phyloP scores from a whole-genome alignment of 2,888 invertebrate genomes.

The Caenorhabditis macrosperma region DNA sequence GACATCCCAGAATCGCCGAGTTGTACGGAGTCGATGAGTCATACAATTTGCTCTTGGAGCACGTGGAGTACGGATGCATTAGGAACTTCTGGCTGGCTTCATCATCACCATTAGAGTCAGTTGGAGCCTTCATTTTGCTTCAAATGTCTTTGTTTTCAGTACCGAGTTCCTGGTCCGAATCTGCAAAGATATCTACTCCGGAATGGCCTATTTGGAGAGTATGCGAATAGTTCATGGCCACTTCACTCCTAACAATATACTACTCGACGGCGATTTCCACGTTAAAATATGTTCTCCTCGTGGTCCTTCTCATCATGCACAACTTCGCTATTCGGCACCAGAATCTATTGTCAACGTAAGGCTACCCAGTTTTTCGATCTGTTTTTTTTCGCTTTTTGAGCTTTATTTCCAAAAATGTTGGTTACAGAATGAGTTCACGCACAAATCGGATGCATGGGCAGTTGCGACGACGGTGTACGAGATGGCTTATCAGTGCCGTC shows the following conservation, averaged over 20 bases:
- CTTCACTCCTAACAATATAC: conserved; percentile 69
- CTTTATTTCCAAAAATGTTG: not conserved
- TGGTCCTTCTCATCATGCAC: conserved; percentile 75
- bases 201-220: conserved; percentile 70
- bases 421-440: conserved; percentile 88
- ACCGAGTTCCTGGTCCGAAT: conserved; percentile 56
- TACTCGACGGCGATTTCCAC: conserved; percentile 62
- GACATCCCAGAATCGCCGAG: conserved; percentile 66
- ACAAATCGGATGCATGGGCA: conserved; percentile 93
- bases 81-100: conserved; percentile 58
- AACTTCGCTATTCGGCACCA: conserved; percentile 75
- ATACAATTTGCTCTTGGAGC: conserved; percentile 65
- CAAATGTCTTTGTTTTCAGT: too few relatives aligned
- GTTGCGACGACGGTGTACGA: conserved; percentile 92
- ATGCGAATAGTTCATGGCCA: conserved; percentile 74
- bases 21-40: conserved; percentile 65
- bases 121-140: not conserved
- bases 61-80: conserved; percentile 62
- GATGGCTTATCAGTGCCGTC: conserved; percentile 88
- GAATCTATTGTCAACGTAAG: conserved; percentile 74
- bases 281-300: conserved; percentile 70
- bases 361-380: not conserved
- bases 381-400: not conserved
- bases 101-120: conserved; percentile 57
- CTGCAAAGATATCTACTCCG: conserved; percentile 68